phyloP scores from a whole-genome alignment of 1,140 invertebrate genomes.

The Palaemon carinicauda region DNA sequence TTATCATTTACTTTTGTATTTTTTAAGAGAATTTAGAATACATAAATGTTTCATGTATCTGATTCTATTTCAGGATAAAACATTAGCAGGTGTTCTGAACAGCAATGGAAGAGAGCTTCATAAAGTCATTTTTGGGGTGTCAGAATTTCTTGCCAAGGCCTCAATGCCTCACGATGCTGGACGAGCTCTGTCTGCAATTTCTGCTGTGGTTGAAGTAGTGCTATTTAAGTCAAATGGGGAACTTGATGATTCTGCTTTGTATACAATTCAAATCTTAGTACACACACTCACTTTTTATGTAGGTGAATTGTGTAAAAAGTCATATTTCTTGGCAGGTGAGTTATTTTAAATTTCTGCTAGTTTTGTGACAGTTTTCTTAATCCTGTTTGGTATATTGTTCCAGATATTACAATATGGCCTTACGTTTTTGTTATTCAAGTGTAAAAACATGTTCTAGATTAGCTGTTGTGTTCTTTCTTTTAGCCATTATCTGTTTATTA shows the following conservation, averaged over 20 bases:
- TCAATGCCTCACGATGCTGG: neutral
- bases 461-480: no score
- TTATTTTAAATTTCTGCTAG: neutral
- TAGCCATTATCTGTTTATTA: no score
- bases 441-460: no score
- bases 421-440: no score
- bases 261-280: neutral
- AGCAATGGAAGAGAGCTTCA: neutral
- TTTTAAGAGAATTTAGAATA: no score
- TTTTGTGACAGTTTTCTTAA: no score
- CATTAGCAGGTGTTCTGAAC: neutral
- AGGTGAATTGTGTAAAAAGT: neutral
- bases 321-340: constrained; percentile 10
- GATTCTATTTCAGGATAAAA: neutral
- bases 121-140: constrained; percentile 5
- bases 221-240: neutral
- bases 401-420: no score
- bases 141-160: neutral
- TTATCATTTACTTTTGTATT: no score
- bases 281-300: constrained; percentile 17
- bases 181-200: neutral
- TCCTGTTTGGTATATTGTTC: no score
- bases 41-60: no score
- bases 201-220: neutral
- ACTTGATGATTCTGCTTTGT: neutral